These are phyloP conservation scores for Hirtodrosophila trivittata DNA, from an alignment of 2,888 invertebrate species.

Conservation along the genomic window DNA sequence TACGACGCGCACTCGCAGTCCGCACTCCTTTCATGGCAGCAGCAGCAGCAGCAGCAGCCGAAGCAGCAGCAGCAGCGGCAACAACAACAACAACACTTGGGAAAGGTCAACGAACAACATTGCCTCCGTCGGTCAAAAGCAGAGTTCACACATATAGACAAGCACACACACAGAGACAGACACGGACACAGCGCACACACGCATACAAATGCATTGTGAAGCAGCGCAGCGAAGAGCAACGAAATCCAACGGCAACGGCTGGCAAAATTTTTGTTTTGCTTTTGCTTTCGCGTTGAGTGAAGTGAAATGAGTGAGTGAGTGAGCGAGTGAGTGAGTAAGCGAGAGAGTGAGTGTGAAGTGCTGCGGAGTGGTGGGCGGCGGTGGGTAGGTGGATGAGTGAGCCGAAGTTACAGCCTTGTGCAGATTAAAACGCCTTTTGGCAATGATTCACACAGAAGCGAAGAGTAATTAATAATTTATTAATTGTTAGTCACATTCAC, in stretches of 20 bases:
- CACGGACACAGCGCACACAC: slow-evolving; percentile 44
- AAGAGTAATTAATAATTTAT: slow-evolving; percentile 61
- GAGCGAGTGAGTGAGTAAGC: slow-evolving; percentile 10
- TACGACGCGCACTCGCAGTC: slow-evolving; percentile 48
- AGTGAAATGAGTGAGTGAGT: slow-evolving; percentile 60
- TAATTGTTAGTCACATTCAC: slow-evolving; percentile 67
- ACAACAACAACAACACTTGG: slow-evolving; percentile 62
- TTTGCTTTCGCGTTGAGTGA: slow-evolving; percentile 74
- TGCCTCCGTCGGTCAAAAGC: slow-evolving; percentile 78
- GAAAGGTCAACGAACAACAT: slow-evolving; percentile 79
- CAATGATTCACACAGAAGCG: slow-evolving; percentile 54
- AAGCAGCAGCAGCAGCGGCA: slow-evolving; percentile 29
- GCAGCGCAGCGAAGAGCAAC: slow-evolving; percentile 50
- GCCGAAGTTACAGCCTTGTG: slow-evolving; percentile 36
- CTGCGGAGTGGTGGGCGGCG: not conserved
- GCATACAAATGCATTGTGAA: slow-evolving; percentile 38
- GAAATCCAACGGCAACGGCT: slow-evolving; percentile 53
- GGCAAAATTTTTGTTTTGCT: slow-evolving; percentile 69
- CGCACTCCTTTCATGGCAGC: slow-evolving; percentile 72
- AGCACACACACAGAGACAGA: slow-evolving; percentile 30
- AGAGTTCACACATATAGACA: slow-evolving; percentile 71
- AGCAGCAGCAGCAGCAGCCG: slow-evolving; percentile 30
- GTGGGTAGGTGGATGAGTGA: slow-evolving; percentile 2
- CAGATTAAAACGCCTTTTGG: slow-evolving; percentile 40
- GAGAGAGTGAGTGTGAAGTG: not conserved